phyloP scores from a whole-genome alignment of 2,888 invertebrate species.

The Polietes domitor region DNA sequence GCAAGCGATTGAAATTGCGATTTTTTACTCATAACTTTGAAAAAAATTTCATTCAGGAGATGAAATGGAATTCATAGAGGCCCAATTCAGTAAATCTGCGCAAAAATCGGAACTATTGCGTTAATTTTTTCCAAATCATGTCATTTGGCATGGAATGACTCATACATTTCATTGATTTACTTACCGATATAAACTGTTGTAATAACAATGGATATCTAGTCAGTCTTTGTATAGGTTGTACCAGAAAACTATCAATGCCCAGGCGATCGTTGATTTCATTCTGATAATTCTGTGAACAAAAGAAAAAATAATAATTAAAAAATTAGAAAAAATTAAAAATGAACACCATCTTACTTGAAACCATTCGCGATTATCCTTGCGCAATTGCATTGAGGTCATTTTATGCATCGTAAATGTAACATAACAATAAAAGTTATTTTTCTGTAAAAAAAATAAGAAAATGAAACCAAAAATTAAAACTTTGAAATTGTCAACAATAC shows the following conservation, averaged over 20 bases:
- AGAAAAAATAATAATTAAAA: conserved; percentile 8
- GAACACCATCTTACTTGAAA: conserved; percentile 73
- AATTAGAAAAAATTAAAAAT: not conserved
- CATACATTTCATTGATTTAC: conserved; percentile 24
- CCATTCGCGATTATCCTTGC: conserved; percentile 77
- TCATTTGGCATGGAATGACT: too few relatives aligned
- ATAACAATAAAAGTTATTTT: conserved; percentile 79
- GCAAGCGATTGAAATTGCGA: too few relatives aligned
- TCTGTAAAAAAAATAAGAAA: conserved; percentile 71
- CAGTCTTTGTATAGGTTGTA: conserved; percentile 81
- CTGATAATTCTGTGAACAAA: conserved; percentile 73
- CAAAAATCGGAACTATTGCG: too few relatives aligned
- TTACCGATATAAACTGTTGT: conserved; percentile 79
- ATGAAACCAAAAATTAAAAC: not conserved
- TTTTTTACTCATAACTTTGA: too few relatives aligned
- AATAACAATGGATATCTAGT: conserved; percentile 80
- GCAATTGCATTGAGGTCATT: conserved; percentile 78
- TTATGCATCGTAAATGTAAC: conserved; percentile 80
- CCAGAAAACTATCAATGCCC: conserved; percentile 80
- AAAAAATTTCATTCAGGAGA: too few relatives aligned
- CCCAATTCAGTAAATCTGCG: too few relatives aligned
- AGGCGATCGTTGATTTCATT: conserved; percentile 79
- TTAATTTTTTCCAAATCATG: too few relatives aligned
- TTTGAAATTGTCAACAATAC: not conserved
- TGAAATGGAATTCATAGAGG: too few relatives aligned